A percentile compares a stretch with the other conserved stretches of the same genome.
These are phyloP conservation scores for Vanessa atalanta DNA, from an alignment of 1,140 invertebrate species.

Conservation along the genomic window DNA sequence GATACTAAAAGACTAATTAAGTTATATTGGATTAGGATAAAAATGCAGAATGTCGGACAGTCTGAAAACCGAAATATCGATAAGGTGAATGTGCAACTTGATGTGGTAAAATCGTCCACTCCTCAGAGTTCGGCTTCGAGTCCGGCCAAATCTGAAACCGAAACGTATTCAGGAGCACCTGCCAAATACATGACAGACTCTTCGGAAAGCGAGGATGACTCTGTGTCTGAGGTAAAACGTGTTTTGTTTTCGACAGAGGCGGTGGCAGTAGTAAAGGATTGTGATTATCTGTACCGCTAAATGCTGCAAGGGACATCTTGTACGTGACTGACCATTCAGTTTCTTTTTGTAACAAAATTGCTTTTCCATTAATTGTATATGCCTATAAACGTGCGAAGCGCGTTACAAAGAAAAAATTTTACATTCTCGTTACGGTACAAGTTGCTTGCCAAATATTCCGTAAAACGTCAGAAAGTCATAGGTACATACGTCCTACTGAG, in stretches of 20 bases:
- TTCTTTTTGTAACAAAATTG: conserved; percentile 57
- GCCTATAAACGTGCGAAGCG: conserved; percentile 55
- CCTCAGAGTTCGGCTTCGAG: conserved; percentile 80
- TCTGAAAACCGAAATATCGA: conserved; percentile 89
- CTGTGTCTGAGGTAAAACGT: conserved; percentile 92
- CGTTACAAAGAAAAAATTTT: conserved; percentile 59
- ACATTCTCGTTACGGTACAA: conserved; percentile 69
- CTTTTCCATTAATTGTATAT: conserved; percentile 46
- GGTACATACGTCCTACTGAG: conserved; percentile 78
- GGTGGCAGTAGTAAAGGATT: conserved; percentile 78
- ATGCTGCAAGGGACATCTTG: conserved; percentile 80
- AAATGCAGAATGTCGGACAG: conserved; percentile 94
- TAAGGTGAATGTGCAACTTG: conserved; percentile 83
- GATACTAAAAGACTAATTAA: conserved; percentile 79
- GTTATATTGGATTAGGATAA: conserved; percentile 86
- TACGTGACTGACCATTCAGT: conserved; percentile 68
- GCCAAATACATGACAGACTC: conserved; percentile 93
- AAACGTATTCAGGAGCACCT: conserved; percentile 87
- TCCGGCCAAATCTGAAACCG: conserved; percentile 89
- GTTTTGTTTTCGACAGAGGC: conserved; percentile 80
- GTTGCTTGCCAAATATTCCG: conserved; percentile 80
- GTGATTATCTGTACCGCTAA: conserved; percentile 80
- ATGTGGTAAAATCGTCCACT: conserved; percentile 82
- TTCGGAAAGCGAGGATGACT: conserved; percentile 95
- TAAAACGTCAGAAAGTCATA: conserved; percentile 80